phyloP scores from a whole-genome alignment of 2,888 invertebrate species.

The Tetropium fuscum region DNA sequence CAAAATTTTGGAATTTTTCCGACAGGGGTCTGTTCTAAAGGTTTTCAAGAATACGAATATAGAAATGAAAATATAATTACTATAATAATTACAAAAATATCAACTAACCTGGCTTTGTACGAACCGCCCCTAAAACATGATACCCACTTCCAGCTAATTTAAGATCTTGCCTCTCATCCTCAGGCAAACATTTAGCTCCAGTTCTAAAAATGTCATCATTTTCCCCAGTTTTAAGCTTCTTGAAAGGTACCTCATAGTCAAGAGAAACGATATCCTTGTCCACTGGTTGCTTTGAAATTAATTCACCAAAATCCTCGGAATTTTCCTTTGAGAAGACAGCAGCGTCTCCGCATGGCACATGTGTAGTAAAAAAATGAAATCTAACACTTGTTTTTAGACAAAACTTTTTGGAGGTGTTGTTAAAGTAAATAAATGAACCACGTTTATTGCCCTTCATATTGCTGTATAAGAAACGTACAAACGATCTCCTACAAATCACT shows the following conservation, averaged over 20 bases:
- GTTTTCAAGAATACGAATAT: too few relatives aligned
- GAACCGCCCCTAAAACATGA: conserved; percentile 77
- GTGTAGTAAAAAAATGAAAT: conserved; percentile 89
- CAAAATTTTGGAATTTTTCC: too few relatives aligned
- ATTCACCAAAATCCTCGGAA: conserved; percentile 52
- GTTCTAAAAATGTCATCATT: conserved; percentile 75
- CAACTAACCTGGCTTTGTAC: conserved; percentile 85
- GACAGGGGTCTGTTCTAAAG: too few relatives aligned
- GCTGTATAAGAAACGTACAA: conserved; percentile 80
- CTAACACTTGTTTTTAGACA: conserved; percentile 68
- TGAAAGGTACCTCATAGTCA: conserved; percentile 32
- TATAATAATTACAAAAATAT: too few relatives aligned
- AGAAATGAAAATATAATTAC: neutral
- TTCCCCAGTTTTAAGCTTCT: conserved; percentile 49
- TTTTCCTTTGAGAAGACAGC: conserved; percentile 79
- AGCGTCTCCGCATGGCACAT: conserved; percentile 94
- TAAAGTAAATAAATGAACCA: conserved; percentile 44
- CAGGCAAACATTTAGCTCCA: conserved; percentile 86
- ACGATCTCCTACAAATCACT: conserved; percentile 85
- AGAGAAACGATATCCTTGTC: neutral
- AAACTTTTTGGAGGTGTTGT: conserved; percentile 43
- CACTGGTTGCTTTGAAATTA: conserved; percentile 17
- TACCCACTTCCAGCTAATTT: conserved; percentile 71
- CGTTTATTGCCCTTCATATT: conserved; percentile 60
- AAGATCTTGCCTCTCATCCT: conserved; percentile 71